Conservation (phyloP, 2,113 vertebrate genomes). For the Corvus hawaiiensis region DNA sequence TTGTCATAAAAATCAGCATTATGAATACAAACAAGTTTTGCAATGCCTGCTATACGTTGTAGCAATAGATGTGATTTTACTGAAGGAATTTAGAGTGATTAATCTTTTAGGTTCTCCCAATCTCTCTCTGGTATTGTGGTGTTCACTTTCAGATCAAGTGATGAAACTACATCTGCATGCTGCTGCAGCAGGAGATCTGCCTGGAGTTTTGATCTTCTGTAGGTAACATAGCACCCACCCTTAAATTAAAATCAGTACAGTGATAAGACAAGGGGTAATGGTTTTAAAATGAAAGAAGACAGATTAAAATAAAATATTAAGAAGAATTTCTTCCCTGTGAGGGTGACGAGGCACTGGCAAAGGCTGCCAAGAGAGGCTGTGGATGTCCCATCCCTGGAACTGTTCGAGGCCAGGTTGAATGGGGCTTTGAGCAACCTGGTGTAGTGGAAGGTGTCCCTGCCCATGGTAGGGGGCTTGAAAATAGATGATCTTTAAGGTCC, state of each 20-base stretch:
- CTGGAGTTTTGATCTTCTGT: background rate
- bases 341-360: rapidly evolving
- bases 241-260: background rate
- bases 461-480: rapidly evolving
- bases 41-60: background rate
- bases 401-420: rapidly evolving
- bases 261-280: background rate
- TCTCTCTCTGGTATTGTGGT: background rate
- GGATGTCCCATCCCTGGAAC: rapidly evolving
- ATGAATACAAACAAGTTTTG: background rate
- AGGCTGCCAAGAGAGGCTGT: rapidly evolving
- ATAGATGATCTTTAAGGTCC: background rate
- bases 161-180: background rate
- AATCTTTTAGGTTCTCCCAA: background rate
- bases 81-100: background rate
- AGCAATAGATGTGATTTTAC: background rate
- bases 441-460: background rate
- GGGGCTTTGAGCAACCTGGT: background rate
- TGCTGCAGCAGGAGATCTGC: background rate
- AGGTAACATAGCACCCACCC: rapidly evolving
- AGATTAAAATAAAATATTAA: background rate
- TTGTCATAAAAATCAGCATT: background rate
- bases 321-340: background rate
- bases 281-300: background rate
- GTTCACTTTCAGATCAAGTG: background rate